Conservation (phyloP, 2,797 vertebrate species). For the Delichon dasypus region DNA sequence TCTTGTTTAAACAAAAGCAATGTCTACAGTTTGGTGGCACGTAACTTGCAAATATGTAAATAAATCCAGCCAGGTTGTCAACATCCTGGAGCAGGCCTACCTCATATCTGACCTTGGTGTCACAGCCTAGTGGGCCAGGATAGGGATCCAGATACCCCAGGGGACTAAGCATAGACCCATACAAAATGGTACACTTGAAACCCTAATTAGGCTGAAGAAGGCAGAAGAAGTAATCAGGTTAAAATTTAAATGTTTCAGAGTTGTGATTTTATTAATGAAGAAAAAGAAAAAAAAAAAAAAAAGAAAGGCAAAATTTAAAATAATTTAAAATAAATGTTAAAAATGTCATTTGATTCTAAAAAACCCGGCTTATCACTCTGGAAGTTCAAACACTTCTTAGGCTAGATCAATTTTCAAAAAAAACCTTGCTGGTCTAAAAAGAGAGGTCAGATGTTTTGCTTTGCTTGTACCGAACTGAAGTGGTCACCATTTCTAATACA, state of each 20-base stretch:
- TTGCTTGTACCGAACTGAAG: neutral
- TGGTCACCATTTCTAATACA: neutral
- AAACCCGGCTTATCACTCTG: neutral
- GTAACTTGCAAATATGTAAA: neutral
- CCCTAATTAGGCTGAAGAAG: neutral
- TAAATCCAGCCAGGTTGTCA: neutral
- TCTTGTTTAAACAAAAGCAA: neutral
- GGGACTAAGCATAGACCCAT: neutral
- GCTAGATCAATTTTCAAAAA: neutral
- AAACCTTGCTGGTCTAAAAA: neutral
- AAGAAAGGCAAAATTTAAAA: neutral
- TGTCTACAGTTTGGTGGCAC: neutral
- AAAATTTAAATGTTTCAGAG: neutral
- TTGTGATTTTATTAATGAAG: neutral
- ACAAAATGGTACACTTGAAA: neutral
- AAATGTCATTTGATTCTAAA: neutral
- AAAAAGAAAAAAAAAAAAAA: neutral
- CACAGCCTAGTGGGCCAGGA: neutral
- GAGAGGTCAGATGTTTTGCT: neutral
- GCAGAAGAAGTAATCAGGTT: neutral
- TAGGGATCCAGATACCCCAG: neutral
- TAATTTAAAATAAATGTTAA: neutral
- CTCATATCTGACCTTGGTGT: neutral
- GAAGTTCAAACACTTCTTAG: neutral
- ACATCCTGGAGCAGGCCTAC: neutral